Conservation (phyloP, 2,888 invertebrate genomes). For the Ypsolopha sequella region DNA sequence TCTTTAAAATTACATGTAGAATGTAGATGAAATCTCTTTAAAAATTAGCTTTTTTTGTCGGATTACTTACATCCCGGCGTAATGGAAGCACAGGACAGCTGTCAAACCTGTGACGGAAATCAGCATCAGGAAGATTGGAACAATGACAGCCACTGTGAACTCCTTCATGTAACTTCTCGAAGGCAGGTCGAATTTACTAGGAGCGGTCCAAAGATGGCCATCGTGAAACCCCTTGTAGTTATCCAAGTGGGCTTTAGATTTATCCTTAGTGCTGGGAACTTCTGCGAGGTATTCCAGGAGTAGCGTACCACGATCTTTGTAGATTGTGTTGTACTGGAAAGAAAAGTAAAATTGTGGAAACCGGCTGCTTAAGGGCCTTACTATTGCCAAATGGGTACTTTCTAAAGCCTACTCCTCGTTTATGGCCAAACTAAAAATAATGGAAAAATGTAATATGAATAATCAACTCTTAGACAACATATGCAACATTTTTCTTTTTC, state of each 20-base stretch:
- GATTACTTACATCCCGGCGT: slow-evolving; percentile 81
- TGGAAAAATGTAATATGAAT: no score
- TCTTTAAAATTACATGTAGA: no score
- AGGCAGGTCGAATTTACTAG: slow-evolving; percentile 72
- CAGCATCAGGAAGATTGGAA: slow-evolving; percentile 77
- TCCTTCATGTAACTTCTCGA: slow-evolving; percentile 77
- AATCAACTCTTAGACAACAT: no score
- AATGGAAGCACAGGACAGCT: slow-evolving; percentile 80
- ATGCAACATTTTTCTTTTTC: no score
- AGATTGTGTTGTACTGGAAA: slow-evolving; percentile 51
- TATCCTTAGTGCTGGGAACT: slow-evolving; percentile 20
- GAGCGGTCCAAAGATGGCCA: slow-evolving; percentile 73
- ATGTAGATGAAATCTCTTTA: no score
- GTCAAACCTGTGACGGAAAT: slow-evolving; percentile 76
- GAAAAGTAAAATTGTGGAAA: background rate
- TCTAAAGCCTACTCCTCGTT: no score
- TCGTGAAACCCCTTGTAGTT: slow-evolving; percentile 20
- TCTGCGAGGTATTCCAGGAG: slow-evolving; percentile 46
- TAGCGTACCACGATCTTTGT: slow-evolving; percentile 38
- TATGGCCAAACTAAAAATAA: no score
- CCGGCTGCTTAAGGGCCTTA: no score
- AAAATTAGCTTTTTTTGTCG: background rate
- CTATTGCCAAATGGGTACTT: no score
- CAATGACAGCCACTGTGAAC: slow-evolving; percentile 76
- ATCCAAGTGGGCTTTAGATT: slow-evolving; percentile 6